A percentile compares a stretch with the other conserved stretches of the same genome.
Evolutionary conservation across 1,140 invertebrate genomes (phyloP).

Genomic region (Lordiphosa clarofinis): DNA sequence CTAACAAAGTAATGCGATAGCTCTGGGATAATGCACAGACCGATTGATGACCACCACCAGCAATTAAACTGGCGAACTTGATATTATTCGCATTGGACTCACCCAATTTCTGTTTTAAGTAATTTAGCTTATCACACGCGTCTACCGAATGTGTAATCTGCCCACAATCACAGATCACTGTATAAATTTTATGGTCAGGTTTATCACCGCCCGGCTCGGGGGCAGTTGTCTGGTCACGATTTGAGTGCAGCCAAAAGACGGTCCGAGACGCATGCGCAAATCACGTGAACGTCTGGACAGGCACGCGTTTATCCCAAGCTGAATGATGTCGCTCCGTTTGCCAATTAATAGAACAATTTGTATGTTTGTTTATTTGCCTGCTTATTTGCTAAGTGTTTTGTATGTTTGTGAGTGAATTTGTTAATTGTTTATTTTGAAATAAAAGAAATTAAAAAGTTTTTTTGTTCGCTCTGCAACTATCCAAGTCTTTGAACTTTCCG

Average conservation of each 20-base stretch:
- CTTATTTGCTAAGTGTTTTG: constrained; percentile 34
- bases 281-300: constrained; percentile 50
- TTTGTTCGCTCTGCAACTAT: constrained; percentile 18
- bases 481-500: constrained; percentile 5
- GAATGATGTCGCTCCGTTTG: constrained; percentile 6
- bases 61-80: constrained; percentile 49
- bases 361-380: constrained; percentile 36
- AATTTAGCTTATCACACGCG: no score
- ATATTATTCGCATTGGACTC: background rate
- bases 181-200: no score
- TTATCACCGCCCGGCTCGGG: constrained; percentile 22
- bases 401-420: constrained; percentile 30
- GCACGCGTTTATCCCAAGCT: background rate
- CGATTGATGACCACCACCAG: constrained; percentile 34
- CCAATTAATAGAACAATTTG: constrained; percentile 60
- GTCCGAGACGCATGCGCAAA: constrained; percentile 64
- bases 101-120: constrained; percentile 6
- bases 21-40: background rate
- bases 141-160: no score
- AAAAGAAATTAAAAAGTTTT: constrained; percentile 52
- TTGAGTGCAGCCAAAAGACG: background rate
- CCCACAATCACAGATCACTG: no score
- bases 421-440: constrained; percentile 72
- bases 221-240: no score
- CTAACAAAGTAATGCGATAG: constrained; percentile 7